Evolutionary conservation across 2,113 vertebrate genomes (phyloP).

Genomic region (Crotalus viridis): DNA sequence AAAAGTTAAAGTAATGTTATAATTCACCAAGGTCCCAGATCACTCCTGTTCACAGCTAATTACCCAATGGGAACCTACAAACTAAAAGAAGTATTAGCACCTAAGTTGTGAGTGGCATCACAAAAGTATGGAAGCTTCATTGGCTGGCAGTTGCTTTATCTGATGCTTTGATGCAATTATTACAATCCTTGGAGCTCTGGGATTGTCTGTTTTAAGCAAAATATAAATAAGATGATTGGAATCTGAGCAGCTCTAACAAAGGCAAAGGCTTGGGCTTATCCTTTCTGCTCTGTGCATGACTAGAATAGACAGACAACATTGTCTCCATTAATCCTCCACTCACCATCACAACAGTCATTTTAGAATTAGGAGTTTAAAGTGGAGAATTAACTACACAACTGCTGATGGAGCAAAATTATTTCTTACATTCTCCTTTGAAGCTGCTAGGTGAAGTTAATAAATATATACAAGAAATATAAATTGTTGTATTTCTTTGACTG

Average conservation of each 20-base stretch:
- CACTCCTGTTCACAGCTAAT: background rate
- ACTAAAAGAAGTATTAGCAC: background rate
- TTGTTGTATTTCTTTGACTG: background rate
- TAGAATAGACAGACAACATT: background rate
- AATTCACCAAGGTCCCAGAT: background rate
- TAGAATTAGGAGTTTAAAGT: background rate
- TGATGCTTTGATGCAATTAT: background rate
- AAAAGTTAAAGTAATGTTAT: background rate
- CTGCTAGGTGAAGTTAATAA: slow-evolving; percentile 10
- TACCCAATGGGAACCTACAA: background rate
- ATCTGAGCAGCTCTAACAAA: background rate
- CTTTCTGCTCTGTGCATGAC: background rate
- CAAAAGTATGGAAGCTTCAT: background rate
- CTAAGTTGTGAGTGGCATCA: background rate
- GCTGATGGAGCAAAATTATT: background rate
- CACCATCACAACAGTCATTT: background rate
- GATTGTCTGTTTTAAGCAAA: background rate
- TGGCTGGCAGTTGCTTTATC: background rate
- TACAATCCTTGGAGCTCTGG: background rate
- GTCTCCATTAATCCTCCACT: background rate
- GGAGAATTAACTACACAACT: background rate
- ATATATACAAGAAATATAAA: slow-evolving; percentile 6
- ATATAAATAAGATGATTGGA: background rate
- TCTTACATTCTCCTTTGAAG: background rate
- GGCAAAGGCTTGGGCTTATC: background rate